A percentile compares a stretch with the other conserved stretches of the same genome.
Evolutionary conservation across 2,888 invertebrate species (phyloP).

Genomic region (Ornithoptera alexandrae): DNA sequence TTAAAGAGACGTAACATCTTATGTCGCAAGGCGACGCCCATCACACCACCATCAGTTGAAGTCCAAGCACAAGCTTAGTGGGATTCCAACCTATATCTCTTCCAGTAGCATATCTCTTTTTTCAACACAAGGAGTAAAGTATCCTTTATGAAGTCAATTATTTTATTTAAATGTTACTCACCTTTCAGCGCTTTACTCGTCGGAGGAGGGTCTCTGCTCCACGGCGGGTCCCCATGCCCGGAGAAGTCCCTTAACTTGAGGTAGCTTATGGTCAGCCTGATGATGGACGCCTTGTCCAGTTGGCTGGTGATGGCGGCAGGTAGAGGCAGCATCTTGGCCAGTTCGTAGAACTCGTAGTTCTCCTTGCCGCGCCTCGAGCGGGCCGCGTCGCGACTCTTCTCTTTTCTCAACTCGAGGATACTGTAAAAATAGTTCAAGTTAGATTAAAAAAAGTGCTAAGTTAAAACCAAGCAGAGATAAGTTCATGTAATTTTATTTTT

Average conservation of each 20-base stretch:
- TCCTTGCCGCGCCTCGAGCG: slow-evolving; percentile 95
- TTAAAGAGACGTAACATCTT: no score
- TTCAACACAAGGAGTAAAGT: no score
- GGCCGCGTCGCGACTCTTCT: slow-evolving; percentile 96
- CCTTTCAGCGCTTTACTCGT: slow-evolving; percentile 91
- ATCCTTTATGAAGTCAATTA: no score
- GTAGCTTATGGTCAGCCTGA: slow-evolving; percentile 97
- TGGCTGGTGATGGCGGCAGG: slow-evolving; percentile 96
- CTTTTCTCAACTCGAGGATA: slow-evolving; percentile 95
- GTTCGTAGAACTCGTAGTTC: slow-evolving; percentile 97
- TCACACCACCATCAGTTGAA: no score
- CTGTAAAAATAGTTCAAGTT: slow-evolving; percentile 79
- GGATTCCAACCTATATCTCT: no score
- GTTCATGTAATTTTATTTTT: no score
- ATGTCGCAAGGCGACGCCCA: no score
- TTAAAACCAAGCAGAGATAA: neutral
- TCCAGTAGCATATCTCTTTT: no score
- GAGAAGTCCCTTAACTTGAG: slow-evolving; percentile 97
- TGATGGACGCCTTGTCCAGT: slow-evolving; percentile 97
- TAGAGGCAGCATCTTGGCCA: slow-evolving; percentile 95
- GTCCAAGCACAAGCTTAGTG: no score
- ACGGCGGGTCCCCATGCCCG: slow-evolving; percentile 97
- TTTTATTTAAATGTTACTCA: slow-evolving; percentile 44
- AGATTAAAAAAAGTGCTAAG: neutral
- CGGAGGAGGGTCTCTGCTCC: slow-evolving; percentile 90